phyloP scores from a whole-genome alignment of 2,888 invertebrate species.

The Helobdella robusta region DNA sequence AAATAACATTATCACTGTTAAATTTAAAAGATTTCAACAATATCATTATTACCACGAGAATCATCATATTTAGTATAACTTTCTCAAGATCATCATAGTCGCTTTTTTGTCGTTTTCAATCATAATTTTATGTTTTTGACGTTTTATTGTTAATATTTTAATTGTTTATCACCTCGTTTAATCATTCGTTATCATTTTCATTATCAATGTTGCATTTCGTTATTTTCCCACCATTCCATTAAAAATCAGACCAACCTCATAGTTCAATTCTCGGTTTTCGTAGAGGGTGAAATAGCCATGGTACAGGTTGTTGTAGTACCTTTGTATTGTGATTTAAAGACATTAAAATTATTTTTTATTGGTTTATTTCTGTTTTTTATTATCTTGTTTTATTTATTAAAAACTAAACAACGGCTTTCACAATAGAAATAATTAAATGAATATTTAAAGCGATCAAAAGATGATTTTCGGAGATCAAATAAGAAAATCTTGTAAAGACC shows the following conservation, averaged over 20 bases:
- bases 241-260: slow-evolving; percentile 22
- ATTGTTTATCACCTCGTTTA: too few relatives aligned
- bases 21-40: neutral
- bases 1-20: neutral
- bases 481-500: too few relatives aligned
- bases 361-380: too few relatives aligned
- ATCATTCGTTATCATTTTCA: too few relatives aligned
- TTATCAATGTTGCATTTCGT: neutral
- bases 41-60: neutral
- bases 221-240: neutral
- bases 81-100: too few relatives aligned
- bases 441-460: too few relatives aligned
- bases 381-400: too few relatives aligned
- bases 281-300: slow-evolving; percentile 35
- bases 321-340: slow-evolving; percentile 9
- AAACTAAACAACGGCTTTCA: too few relatives aligned
- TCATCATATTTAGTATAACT: neutral
- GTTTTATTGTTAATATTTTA: too few relatives aligned
- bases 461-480: too few relatives aligned
- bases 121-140: neutral
- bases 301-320: slow-evolving; percentile 34
- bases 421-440: too few relatives aligned
- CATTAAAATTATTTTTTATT: too few relatives aligned
- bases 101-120: neutral
- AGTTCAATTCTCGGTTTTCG: slow-evolving; percentile 25